Evolutionary conservation across 2,797 vertebrate genomes (phyloP), one percentile per base, ranked within the genome.

Genomic region (Eulemur albifrons): DNA sequence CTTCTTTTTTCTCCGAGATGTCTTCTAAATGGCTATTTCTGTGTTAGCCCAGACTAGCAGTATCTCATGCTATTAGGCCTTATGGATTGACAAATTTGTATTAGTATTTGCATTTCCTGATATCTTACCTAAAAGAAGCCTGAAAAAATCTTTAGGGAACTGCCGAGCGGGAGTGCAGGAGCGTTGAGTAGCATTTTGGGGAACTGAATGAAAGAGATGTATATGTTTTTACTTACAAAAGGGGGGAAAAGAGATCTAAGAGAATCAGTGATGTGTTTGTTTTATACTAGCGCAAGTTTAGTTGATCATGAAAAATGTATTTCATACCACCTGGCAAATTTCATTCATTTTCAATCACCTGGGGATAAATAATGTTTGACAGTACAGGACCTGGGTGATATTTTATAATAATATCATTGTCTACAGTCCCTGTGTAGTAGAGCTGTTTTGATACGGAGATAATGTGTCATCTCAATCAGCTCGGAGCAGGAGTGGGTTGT

Each of bases 351-450:
- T 40, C 14, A 10, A 90, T 96, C 80, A 96, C 67, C 80, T 72
- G 45, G 72, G 57, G 63, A 83, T 82, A 90, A 89, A 94, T 93
- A 79, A 61, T 79, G 21, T 90, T 89, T 82, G 93, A 80, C 67
- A 96, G 84, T 9, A 17, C 43, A 94, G 90, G 88, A 91, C 89
- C 7, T 43, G 27, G 65, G 70, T 81, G 76, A 88, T 88, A 40
- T 88, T 97, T 90, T 93, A 43, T 90, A 91, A 94, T 93, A 75
- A 94, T 76, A 67, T 77, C 48, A 75, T 92, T 92, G 50, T 95
- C 94, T 80, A n/a, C 8, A 32, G 45, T 75, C 25, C 15, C 82
- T 67, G 35, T 83, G 82, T 50, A 86, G 23, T n/a, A 89, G n/a
- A 91, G 27, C 63, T 75, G 32, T 80, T 54, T 14, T 61, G 8